These are phyloP conservation scores for Danaus chrysippus DNA, from an alignment of 2,888 invertebrate species.

Conservation along the genomic window DNA sequence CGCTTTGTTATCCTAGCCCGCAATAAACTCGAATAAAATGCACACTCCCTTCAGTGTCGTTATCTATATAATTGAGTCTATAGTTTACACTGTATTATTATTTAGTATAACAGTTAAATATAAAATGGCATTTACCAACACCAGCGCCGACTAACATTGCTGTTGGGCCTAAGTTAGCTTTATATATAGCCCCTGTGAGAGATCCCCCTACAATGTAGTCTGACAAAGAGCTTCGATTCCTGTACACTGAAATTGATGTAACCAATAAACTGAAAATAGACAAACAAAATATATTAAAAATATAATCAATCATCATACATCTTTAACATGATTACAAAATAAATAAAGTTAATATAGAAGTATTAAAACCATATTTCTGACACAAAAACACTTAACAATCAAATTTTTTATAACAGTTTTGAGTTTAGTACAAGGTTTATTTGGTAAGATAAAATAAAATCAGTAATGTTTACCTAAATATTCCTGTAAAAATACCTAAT, in stretches of 20 bases:
- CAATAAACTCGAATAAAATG: too few relatives aligned
- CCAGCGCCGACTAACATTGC: slow-evolving; percentile 83
- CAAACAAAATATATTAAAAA: too few relatives aligned
- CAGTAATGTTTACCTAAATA: slow-evolving; percentile 79
- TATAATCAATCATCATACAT: too few relatives aligned
- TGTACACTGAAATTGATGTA: slow-evolving; percentile 82
- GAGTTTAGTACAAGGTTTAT: too few relatives aligned
- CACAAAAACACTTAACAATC: background rate
- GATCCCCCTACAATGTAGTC: slow-evolving; percentile 84
- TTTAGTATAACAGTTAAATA: slow-evolving; percentile 1
- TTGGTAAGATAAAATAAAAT: background rate
- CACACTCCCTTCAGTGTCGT: too few relatives aligned
- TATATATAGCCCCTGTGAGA: slow-evolving; percentile 83
- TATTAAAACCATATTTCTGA: too few relatives aligned
- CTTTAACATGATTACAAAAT: too few relatives aligned
- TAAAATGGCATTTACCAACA: slow-evolving; percentile 70
- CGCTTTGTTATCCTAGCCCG: too few relatives aligned
- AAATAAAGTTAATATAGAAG: too few relatives aligned
- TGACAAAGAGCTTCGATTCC: slow-evolving; percentile 81
- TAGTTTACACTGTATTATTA: too few relatives aligned
- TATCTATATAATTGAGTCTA: too few relatives aligned
- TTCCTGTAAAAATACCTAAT: slow-evolving; percentile 81
- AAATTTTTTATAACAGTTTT: background rate
- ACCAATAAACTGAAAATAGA: slow-evolving; percentile 78
- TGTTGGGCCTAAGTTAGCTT: slow-evolving; percentile 82